These are phyloP conservation scores for Rhinogobius similis DNA, from an alignment of 2,113 vertebrate species.

Conservation along the genomic window DNA sequence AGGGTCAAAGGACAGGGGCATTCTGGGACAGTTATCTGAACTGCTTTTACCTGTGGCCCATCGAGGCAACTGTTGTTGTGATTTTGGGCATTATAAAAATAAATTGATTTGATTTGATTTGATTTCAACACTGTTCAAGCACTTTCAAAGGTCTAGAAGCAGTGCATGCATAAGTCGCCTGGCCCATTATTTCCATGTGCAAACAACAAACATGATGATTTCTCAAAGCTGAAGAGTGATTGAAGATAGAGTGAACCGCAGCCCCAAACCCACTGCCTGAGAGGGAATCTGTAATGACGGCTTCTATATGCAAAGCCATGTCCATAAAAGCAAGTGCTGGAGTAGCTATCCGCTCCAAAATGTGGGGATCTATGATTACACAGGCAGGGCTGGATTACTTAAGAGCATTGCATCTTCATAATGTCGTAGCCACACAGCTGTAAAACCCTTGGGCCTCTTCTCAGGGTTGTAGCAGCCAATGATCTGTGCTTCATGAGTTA, in stretches of 20 bases:
- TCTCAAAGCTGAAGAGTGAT: conserved; percentile 41
- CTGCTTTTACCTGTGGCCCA: too few species aligned
- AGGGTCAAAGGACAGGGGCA: too few species aligned
- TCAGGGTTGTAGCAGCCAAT: conserved; percentile 10
- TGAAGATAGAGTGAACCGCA: conserved; percentile 26
- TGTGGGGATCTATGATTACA: conserved; percentile 58
- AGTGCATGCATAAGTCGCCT: conserved; percentile 39
- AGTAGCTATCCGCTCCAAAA: conserved; percentile 53
- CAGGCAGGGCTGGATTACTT: conserved; percentile 49
- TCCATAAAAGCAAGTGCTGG: conserved; percentile 54
- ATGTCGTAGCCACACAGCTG: conserved; percentile 36
- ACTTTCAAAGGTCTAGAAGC: conserved; percentile 55
- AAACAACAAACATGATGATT: conserved; percentile 63
- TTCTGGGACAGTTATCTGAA: too few species aligned
- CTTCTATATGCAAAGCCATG: conserved; percentile 61
- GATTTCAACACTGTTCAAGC: conserved; percentile 25
- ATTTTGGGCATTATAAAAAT: too few species aligned
- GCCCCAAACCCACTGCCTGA: conserved; percentile 18
- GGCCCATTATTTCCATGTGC: conserved; percentile 29
- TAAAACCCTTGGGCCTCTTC: conserved; percentile 26
- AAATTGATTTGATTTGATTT: too few species aligned
- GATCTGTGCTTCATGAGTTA: conserved; percentile 18
- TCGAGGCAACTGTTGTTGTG: too few species aligned
- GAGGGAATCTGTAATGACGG: conserved; percentile 43
- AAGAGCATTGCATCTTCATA: conserved; percentile 51